Base-by-base conservation (phyloP, 2,113 vertebrate species). In the Mobula birostris region DNA sequence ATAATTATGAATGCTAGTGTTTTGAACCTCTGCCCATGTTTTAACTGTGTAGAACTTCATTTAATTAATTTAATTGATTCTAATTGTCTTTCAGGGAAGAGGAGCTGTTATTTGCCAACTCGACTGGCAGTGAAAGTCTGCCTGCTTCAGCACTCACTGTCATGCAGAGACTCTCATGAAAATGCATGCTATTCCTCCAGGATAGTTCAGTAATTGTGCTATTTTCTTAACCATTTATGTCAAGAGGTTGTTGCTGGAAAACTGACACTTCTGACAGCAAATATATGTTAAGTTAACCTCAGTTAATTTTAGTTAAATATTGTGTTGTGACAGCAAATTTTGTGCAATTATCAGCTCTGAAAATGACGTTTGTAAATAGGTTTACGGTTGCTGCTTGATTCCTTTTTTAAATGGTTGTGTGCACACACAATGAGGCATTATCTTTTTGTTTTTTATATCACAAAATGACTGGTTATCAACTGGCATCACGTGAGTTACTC, bases 241-340 rank as follows among this genome's bases (percentile, higher is more conserved):
- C 98, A 98, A 97, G 96, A 96, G 97, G 97, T 98, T 98, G 98
- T 98, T 97, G 98, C 97, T 95, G 97, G 96, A 96, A 97, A 96
- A 96, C 97, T 98, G 98, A 98, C 98, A 98, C 97, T 96, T 97
- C 96, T 97, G 98, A 98, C 97, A 97, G 97, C 97, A 96, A 96
- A 96, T 97, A 97, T 97, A 97, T 98, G 97, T 98, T 98, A 98
- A 98, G 98, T 98, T 98, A 98, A 98, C 98, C 97, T 98, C 96
- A 96, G 97, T 98, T 97, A 97, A 97, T 98, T 96, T 96, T 96
- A 95, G 91, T 74, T 93, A 74, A 93, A 56, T 93, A 74, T 93
- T 74, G 70, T 93, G 68, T 72, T 70, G 21, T 93, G 91, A 76
- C 91, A 93, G 91, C 36, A 93, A 93, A 74, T 93, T 93, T 40